Percentiles rank a stretch among this genome's conserved stretches.
These are phyloP conservation scores for Gallinago stenura DNA, from an alignment of 2,797 vertebrate species.

Conservation along the genomic window DNA sequence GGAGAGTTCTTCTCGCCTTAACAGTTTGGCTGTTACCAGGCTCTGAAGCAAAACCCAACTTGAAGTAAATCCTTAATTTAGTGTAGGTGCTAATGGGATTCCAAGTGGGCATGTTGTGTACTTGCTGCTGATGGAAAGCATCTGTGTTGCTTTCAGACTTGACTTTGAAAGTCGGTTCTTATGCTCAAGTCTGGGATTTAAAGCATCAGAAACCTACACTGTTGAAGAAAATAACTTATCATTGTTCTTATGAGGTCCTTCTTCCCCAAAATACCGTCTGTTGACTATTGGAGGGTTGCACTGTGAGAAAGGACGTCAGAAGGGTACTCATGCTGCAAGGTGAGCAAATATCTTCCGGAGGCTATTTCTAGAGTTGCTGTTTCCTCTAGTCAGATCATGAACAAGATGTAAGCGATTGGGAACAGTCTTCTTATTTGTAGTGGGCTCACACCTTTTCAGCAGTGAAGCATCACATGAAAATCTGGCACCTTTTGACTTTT, in stretches of 20 bases:
- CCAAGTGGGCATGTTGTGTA: conserved; percentile 68
- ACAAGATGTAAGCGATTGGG: background rate
- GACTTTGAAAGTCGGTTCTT: conserved; percentile 41
- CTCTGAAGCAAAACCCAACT: conserved; percentile 50
- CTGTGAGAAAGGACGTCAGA: background rate
- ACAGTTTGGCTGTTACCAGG: conserved; percentile 40
- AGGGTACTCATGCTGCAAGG: background rate
- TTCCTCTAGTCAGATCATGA: background rate
- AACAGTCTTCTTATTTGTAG: background rate
- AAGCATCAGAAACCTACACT: background rate
- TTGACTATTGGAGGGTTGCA: background rate
- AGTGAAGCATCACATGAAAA: background rate
- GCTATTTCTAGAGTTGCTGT: background rate
- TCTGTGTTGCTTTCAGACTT: conserved; percentile 63
- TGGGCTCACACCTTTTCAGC: background rate
- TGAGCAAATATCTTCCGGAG: background rate
- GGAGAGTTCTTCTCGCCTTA: background rate
- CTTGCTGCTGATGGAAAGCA: conserved; percentile 69
- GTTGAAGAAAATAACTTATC: background rate
- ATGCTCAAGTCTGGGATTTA: conserved; percentile 32
- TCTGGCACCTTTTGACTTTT: conserved; percentile 35
- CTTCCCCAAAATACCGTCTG: background rate
- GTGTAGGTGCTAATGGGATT: conserved; percentile 69
- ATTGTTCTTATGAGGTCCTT: background rate
- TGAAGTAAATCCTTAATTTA: conserved; percentile 60